Evolutionary conservation across 1,140 invertebrate species (phyloP), one percentile per base, ranked within the genome.

Genomic region (Grapholita molesta): DNA sequence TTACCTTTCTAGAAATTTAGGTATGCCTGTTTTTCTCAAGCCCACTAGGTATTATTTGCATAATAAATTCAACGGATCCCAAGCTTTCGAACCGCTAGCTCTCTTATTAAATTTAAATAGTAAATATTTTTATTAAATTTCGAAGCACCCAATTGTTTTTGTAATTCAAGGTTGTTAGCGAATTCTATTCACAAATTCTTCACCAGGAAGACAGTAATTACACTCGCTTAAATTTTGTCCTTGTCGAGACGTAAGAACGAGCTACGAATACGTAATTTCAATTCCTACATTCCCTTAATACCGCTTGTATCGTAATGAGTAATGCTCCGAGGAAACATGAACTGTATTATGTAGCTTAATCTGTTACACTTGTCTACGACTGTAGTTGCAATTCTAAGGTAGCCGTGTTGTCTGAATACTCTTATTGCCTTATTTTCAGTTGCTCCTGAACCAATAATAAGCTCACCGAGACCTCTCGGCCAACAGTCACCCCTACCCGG

Each of bases 401-500:
- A 24, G 53, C 38, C 72, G 23, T 11, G 64, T 79, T 75, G 77
- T 64, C 73, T 77, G 57, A 79, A 66, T 66, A 64, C 67, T 64
- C 72, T 74, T 78, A 80, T 82, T 84, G 55, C 70, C 28, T 89
- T 81, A 74, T 80, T 91, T 81, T 64, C 90, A 91, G 86, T 90
- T 77, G 82, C 83, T 70, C 85, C 84, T 53, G 86, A 88, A 73
- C 88, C 86, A 68, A 79, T 89, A 78, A 85, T 90, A 82, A 92
- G 75, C 73, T 92, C 92, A 64, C 92, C 91, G 24, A 88, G 84
- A 72, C 90, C 90, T n/a, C 84, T 92, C 74, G 90, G 88, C 69
- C 92, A 92, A 76, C 92, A 92, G 72, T 94, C 93, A 6, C 93
- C 93, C 32, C 76, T 94, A 55, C 93, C 93, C 1, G 93, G 94